Conservation (phyloP, 2,113 vertebrate species). For the Alosa alosa region DNA sequence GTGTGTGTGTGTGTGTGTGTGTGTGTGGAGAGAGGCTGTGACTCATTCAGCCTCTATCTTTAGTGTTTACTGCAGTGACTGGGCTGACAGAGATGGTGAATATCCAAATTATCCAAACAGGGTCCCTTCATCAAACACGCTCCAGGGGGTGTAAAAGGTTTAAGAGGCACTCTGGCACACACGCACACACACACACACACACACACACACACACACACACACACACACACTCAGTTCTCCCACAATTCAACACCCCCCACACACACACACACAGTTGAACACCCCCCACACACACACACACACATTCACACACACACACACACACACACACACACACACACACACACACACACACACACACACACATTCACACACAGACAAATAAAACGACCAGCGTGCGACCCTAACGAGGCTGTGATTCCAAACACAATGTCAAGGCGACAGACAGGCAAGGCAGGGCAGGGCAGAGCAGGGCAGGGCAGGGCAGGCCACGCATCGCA, state of each 20-base stretch:
- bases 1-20: no score
- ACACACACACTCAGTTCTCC: no score
- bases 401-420: neutral
- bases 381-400: neutral
- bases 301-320: conserved; percentile 15
- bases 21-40: no score
- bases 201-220: neutral
- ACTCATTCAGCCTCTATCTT: no score
- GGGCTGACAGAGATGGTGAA: neutral
- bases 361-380: neutral
- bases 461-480: no score
- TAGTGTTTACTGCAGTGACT: neutral
- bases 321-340: conserved; percentile 22
- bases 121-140: neutral
- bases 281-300: neutral
- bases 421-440: neutral
- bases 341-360: conserved; percentile 13
- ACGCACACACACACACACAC: conserved; percentile 16
- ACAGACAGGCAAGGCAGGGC: no score
- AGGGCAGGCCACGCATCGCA: neutral
- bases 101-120: conserved; percentile 3
- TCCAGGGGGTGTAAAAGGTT: neutral
- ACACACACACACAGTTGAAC: neutral
- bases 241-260: no score
- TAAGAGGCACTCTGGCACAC: conserved; percentile 7